Evolutionary conservation across 2,797 vertebrate genomes (phyloP).

Genomic region (Ptychadena robeensis): DNA sequence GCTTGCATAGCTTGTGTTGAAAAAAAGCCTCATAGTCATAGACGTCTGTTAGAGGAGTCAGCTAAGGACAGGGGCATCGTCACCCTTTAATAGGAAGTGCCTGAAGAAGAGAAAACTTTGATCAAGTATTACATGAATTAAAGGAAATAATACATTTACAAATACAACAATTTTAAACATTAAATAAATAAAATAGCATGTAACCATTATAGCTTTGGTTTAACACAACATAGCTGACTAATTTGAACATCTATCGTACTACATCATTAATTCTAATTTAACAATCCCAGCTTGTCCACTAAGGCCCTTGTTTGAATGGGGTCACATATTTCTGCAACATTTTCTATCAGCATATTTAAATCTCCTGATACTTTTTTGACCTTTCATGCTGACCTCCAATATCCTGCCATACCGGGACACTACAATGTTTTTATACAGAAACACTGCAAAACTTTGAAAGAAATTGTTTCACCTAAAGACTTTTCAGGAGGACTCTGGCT

Average conservation of each 20-base stretch:
- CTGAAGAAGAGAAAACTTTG: no score
- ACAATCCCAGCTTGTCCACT: not conserved
- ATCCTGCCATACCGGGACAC: not conserved
- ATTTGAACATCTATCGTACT: not conserved
- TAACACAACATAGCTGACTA: not conserved
- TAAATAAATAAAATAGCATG: not conserved
- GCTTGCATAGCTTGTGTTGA: no score
- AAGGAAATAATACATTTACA: no score
- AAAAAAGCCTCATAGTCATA: no score
- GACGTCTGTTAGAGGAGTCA: no score
- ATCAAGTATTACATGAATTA: no score
- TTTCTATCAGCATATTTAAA: slow-evolving; percentile 3
- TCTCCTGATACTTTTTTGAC: not conserved
- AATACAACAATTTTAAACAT: no score
- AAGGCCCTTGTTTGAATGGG: not conserved
- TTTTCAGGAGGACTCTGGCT: slow-evolving; percentile 10
- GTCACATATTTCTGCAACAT: not conserved
- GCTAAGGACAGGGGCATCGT: no score
- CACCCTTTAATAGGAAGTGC: no score
- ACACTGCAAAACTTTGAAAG: slow-evolving; percentile 5
- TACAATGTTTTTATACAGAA: not conserved
- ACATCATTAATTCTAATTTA: not conserved
- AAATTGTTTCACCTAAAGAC: slow-evolving; percentile 16
- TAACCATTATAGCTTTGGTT: not conserved
- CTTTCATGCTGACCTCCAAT: not conserved